Percentiles rank a stretch among this genome's conserved stretches.
phyloP scores from a whole-genome alignment of 2,113 vertebrate genomes.

The Regulus satrapa region DNA sequence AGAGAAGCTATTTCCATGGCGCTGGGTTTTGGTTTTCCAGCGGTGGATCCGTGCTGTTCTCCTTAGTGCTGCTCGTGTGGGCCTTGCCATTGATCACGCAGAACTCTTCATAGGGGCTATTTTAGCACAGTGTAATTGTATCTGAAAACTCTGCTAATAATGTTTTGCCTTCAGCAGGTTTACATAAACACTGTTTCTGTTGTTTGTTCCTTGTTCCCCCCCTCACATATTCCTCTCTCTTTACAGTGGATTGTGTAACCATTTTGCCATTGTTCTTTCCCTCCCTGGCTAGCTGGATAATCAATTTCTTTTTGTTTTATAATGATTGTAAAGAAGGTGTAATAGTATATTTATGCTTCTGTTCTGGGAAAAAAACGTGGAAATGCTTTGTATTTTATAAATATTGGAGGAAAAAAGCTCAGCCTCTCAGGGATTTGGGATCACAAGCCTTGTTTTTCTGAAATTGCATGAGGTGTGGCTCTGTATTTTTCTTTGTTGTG shows the following conservation, averaged over 20 bases:
- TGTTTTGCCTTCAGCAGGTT: background rate
- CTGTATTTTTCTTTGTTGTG: background rate
- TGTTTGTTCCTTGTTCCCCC: rapidly evolving
- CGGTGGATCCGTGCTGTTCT: background rate
- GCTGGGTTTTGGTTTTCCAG: background rate
- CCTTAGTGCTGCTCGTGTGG: background rate
- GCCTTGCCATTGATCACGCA: background rate
- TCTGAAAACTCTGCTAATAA: background rate
- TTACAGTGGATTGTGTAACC: background rate
- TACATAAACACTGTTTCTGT: background rate
- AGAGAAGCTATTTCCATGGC: background rate
- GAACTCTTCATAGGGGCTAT: background rate
- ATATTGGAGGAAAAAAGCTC: background rate
- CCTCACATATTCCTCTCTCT: background rate
- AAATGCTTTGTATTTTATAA: background rate
- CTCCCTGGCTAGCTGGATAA: background rate
- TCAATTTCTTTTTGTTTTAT: background rate
- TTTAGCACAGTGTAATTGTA: background rate
- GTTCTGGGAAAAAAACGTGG: background rate
- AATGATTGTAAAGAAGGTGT: background rate
- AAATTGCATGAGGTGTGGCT: background rate
- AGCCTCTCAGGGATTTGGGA: background rate
- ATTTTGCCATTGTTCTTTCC: background rate
- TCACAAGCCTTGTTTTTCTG: background rate
- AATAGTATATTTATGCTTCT: background rate